Conservation (phyloP, 2,113 vertebrate genomes). For the Callospermophilus lateralis region DNA sequence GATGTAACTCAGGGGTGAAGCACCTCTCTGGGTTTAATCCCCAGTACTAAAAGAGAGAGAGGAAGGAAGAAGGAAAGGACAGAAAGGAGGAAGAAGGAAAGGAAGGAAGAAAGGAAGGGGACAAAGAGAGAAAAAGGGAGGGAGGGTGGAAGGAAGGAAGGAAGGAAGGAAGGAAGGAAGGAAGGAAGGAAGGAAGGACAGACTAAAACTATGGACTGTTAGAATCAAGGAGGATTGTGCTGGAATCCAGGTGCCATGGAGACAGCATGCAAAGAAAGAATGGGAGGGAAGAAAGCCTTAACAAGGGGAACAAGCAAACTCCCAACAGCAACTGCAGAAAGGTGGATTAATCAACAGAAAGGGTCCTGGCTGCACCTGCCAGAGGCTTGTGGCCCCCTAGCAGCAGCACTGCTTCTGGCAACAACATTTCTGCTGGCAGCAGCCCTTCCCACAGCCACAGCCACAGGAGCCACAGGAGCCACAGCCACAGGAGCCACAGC, state of each 20-base stretch:
- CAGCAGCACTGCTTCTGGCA: slow-evolving; percentile 20
- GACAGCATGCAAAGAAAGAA: neutral
- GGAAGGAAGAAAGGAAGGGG: too few species aligned
- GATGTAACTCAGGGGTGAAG: too few species aligned
- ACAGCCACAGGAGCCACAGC: neutral
- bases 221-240: neutral
- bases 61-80: too few species aligned
- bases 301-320: fast-evolving
- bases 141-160: fast-evolving
- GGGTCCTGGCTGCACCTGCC: neutral
- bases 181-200: too few species aligned
- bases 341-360: fast-evolving
- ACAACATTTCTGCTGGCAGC: neutral
- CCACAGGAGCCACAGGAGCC: slow-evolving; percentile 9
- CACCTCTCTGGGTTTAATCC: too few species aligned
- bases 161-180: too few species aligned
- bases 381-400: fast-evolving
- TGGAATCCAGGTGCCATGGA: neutral
- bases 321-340: too few species aligned
- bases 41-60: too few species aligned
- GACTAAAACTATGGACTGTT: neutral
- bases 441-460: neutral
- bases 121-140: too few species aligned
- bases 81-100: too few species aligned
- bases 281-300: neutral